These are phyloP conservation scores for Eueremaeus valkanovi DNA, from an alignment of 2,888 invertebrate species.

Conservation along the genomic window DNA sequence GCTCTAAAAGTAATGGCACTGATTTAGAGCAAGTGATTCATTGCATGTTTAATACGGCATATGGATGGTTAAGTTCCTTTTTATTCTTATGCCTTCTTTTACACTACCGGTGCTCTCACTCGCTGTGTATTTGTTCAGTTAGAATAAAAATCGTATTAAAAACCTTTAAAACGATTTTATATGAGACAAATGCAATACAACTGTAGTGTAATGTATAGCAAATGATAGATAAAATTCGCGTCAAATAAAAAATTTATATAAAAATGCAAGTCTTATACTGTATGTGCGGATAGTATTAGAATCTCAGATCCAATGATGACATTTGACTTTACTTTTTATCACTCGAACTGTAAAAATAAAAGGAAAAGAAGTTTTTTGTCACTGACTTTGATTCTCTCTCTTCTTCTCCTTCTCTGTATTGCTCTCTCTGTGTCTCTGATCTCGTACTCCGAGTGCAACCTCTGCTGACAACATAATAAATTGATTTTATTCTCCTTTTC, in stretches of 20 bases:
- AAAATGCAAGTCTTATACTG: not conserved
- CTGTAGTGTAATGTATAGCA: not conserved
- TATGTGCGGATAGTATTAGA: not conserved
- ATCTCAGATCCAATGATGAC: not conserved
- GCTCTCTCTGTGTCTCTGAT: not conserved
- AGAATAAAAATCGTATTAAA: not conserved
- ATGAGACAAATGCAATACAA: not conserved
- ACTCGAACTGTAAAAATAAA: not conserved
- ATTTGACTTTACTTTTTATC: not conserved
- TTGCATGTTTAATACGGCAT: not conserved
- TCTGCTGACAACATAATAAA: conserved; percentile 9
- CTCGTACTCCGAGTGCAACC: not conserved
- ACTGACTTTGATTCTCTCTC: not conserved
- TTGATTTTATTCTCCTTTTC: not conserved
- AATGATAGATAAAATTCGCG: not conserved
- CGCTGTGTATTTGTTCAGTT: not conserved
- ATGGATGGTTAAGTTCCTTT: not conserved
- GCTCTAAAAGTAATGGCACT: not conserved
- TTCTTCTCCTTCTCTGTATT: not conserved
- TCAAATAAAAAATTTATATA: not conserved
- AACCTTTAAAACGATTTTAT: not conserved
- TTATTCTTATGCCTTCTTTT: not conserved
- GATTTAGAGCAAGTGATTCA: not conserved
- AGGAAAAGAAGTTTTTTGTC: not conserved
- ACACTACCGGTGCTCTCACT: not conserved